Evolutionary conservation across 2,113 vertebrate genomes (phyloP).

Genomic region (Chaetorhynchus papuensis): DNA sequence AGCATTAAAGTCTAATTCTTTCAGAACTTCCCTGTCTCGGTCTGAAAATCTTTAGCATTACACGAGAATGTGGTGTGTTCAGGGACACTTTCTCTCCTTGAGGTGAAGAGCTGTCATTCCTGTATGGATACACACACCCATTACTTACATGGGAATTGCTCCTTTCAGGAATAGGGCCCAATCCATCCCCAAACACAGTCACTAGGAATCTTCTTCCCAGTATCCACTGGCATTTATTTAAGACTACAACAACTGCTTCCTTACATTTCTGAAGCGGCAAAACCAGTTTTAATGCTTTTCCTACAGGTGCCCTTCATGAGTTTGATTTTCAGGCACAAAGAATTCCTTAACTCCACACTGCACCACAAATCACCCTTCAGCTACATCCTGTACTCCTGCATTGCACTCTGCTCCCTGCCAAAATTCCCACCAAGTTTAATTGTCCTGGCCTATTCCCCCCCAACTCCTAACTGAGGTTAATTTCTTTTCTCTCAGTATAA

Average conservation of each 20-base stretch:
- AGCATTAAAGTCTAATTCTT: neutral
- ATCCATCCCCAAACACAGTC: neutral
- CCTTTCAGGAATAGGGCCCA: neutral
- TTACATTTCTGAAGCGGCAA: neutral
- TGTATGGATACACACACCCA: neutral
- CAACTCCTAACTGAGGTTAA: neutral
- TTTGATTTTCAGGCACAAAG: neutral
- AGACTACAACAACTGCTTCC: neutral
- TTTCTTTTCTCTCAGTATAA: conserved; percentile 34
- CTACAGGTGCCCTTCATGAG: neutral
- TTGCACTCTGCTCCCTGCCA: neutral
- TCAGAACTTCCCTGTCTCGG: neutral
- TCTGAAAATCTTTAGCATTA: neutral
- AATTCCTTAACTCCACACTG: neutral
- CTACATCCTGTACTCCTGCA: neutral
- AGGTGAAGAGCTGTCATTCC: neutral
- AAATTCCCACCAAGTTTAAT: neutral
- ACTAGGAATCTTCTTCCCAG: neutral
- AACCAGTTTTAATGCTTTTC: neutral
- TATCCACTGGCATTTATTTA: neutral
- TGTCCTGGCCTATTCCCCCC: neutral
- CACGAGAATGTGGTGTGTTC: neutral
- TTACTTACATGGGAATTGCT: neutral
- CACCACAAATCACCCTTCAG: neutral
- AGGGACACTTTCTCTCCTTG: neutral